A percentile compares a stretch with the other conserved stretches of the same genome.
These are phyloP conservation scores for Phytoseiulus persimilis DNA, from an alignment of 2,888 invertebrate genomes.

Conservation along the genomic window DNA sequence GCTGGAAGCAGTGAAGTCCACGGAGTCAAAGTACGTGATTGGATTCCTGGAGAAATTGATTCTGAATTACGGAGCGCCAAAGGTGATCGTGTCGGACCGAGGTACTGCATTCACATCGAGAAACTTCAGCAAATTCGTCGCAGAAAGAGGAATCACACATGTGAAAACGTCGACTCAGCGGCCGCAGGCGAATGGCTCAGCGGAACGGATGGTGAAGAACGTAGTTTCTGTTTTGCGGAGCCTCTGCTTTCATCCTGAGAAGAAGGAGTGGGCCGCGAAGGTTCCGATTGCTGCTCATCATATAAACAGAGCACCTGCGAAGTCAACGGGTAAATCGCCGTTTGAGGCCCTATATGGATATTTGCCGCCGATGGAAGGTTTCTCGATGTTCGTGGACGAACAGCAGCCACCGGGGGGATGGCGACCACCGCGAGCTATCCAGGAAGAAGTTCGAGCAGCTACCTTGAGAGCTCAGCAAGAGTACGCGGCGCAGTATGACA, in stretches of 20 bases:
- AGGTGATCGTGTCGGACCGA: too few relatives aligned
- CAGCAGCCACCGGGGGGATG: background rate
- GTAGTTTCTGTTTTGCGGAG: background rate
- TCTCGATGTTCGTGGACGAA: background rate
- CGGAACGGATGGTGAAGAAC: conserved; percentile 7
- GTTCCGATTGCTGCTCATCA: too few relatives aligned
- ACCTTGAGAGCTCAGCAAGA: background rate
- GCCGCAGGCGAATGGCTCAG: background rate
- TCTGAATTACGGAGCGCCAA: too few relatives aligned
- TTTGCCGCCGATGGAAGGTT: background rate
- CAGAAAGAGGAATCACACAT: background rate
- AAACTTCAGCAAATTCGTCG: background rate
- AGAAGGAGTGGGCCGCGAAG: too few relatives aligned
- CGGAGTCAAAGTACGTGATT: background rate
- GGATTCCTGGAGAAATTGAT: background rate
- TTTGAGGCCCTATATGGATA: too few relatives aligned
- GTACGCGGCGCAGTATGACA: background rate
- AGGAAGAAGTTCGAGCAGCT: too few relatives aligned
- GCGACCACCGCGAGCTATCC: background rate
- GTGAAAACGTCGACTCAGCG: background rate
- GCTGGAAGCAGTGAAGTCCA: too few relatives aligned
- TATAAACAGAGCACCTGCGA: too few relatives aligned
- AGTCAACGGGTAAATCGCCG: background rate
- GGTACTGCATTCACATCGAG: background rate
- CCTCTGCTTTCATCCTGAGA: background rate